Conservation (phyloP, 2,888 invertebrate species). For the Hoplodrina ambigua region DNA sequence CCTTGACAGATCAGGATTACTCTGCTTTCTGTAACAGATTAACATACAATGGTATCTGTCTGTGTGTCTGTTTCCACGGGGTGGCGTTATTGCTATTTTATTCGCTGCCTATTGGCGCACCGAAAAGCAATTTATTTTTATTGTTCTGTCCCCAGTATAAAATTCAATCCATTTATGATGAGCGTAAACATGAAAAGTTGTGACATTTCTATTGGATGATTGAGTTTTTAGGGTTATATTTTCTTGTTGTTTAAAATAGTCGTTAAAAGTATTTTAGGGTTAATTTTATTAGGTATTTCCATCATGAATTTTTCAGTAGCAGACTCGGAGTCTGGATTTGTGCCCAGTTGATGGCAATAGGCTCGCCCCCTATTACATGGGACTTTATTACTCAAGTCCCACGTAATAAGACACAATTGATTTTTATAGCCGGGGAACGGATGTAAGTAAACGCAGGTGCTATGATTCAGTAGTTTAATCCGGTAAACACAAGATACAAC, state of each 20-base stretch:
- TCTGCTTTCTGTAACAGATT: conserved; percentile 75
- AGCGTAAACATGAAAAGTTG: conserved; percentile 72
- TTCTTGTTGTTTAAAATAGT: conserved; percentile 13
- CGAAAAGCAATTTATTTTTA: conserved; percentile 67
- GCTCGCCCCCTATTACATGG: too few relatives aligned
- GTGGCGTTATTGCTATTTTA: conserved; percentile 77
- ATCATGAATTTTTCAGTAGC: too few relatives aligned
- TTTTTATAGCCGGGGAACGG: too few relatives aligned
- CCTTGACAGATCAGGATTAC: conserved; percentile 85
- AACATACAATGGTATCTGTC: conserved; percentile 68
- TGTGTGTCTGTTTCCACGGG: conserved; percentile 46
- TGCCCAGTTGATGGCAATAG: too few relatives aligned
- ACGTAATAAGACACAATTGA: too few relatives aligned
- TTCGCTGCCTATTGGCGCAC: conserved; percentile 73
- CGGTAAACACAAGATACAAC: too few relatives aligned
- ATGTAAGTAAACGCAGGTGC: too few relatives aligned
- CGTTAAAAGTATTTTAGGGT: not conserved
- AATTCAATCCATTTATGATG: conserved; percentile 87
- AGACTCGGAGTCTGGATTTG: too few relatives aligned
- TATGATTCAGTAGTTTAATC: too few relatives aligned
- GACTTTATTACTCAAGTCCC: too few relatives aligned
- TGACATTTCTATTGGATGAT: conserved; percentile 59
- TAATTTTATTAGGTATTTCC: too few relatives aligned
- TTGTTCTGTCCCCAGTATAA: conserved; percentile 75
- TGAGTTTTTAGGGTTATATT: conserved; percentile 36